Percentiles rank a stretch among this genome's conserved stretches.
These are phyloP conservation scores for Lepidocyrtoides sp. DNA, from an alignment of 2,888 invertebrate genomes.

Conservation along the genomic window DNA sequence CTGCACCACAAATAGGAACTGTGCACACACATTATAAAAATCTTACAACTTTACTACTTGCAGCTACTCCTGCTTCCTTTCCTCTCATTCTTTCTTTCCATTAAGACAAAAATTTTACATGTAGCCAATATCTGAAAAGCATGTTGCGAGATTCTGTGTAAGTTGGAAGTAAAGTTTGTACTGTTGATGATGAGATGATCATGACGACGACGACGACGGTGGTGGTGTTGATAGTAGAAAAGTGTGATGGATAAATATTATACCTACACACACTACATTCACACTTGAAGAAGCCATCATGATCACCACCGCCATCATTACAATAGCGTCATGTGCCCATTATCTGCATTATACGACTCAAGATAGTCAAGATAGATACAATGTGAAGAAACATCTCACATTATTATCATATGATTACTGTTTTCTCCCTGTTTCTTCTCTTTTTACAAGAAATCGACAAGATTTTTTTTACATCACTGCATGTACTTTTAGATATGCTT, in stretches of 20 bases:
- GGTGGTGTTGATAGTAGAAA: constrained; percentile 13
- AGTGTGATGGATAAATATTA: constrained; percentile 4
- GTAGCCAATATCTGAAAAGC: background rate
- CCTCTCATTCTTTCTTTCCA: background rate
- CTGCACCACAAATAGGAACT: background rate
- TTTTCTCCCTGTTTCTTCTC: constrained; percentile 23
- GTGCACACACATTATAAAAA: background rate
- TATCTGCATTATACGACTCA: background rate
- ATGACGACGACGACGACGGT: background rate
- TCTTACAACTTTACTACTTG: background rate
- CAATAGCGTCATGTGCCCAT: constrained; percentile 38
- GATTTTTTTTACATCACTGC: background rate
- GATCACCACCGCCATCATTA: constrained; percentile 10
- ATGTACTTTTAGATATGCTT: background rate
- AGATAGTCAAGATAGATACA: background rate
- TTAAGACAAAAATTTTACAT: constrained; percentile 13
- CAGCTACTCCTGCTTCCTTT: no score
- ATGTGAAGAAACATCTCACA: background rate
- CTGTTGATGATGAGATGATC: background rate
- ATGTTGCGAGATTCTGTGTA: background rate
- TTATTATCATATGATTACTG: constrained; percentile 25
- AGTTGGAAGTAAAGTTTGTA: background rate
- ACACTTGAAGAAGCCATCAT: constrained; percentile 43
- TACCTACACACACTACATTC: background rate
- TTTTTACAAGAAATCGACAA: constrained; percentile 34